Evolutionary conservation across 2,113 vertebrate genomes (phyloP).

Genomic region (Bungarus multicinctus): DNA sequence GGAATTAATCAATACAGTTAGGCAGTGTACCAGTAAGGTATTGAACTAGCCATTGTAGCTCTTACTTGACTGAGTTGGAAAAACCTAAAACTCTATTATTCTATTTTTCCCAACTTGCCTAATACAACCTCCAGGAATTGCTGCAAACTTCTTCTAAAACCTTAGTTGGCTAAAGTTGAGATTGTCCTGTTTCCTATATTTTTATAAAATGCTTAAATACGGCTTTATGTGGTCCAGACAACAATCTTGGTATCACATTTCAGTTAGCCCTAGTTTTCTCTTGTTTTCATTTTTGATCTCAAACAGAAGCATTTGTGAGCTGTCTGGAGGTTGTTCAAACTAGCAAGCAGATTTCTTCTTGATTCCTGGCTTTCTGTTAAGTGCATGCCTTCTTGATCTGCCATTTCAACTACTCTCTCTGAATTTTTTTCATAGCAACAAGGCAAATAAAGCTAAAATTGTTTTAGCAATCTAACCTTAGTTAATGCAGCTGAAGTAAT

Average conservation of each 20-base stretch:
- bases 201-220: neutral
- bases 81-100: conserved; percentile 29
- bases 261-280: neutral
- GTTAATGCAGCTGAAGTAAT: neutral
- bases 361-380: conserved; percentile 45
- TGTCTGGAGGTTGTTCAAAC: conserved; percentile 21
- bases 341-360: conserved; percentile 27
- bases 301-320: neutral
- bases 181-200: neutral
- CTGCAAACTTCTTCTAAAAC: neutral
- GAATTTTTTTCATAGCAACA: neutral
- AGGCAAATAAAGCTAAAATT: neutral
- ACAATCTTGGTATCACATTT: neutral
- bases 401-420: conserved; percentile 51
- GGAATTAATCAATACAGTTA: conserved; percentile 88
- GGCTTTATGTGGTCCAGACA: neutral
- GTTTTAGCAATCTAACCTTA: neutral
- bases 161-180: neutral
- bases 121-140: neutral
- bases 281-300: neutral
- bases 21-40: conserved; percentile 95
- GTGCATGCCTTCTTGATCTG: conserved; percentile 47
- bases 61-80: conserved; percentile 16
- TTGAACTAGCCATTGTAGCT: conserved; percentile 52
- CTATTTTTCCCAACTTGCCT: conserved; percentile 1